A percentile compares a stretch with the other conserved stretches of the same genome.
phyloP scores from a whole-genome alignment of 2,113 vertebrate species.

The Cebidichthys violaceus region DNA sequence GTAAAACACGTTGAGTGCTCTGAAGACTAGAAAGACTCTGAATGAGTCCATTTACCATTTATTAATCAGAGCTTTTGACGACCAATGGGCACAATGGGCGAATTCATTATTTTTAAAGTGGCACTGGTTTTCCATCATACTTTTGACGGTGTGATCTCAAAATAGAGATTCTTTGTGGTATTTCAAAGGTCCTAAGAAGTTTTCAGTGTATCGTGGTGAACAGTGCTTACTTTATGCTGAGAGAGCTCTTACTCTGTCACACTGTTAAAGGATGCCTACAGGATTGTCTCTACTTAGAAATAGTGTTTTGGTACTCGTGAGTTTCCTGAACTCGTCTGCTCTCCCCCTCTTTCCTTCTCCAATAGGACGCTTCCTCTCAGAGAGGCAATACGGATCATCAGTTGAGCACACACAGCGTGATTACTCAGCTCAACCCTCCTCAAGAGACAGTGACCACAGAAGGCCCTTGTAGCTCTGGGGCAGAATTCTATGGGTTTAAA shows the following conservation, averaged over 20 bases:
- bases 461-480: slow-evolving; percentile 14
- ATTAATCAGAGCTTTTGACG: not conserved
- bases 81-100: not conserved
- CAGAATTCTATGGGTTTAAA: slow-evolving; percentile 4
- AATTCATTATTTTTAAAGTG: not conserved
- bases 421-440: slow-evolving; percentile 9
- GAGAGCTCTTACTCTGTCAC: not conserved
- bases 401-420: not conserved
- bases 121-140: not conserved
- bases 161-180: not conserved
- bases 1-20: too few species aligned
- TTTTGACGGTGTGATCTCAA: not conserved
- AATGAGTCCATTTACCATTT: not conserved
- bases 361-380: slow-evolving; percentile 39
- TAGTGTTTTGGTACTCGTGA: not conserved
- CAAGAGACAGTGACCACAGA: slow-evolving; percentile 12
- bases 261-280: not conserved
- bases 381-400: slow-evolving; percentile 10
- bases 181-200: not conserved
- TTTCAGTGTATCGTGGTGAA: not conserved
- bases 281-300: slow-evolving; percentile 20
- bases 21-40: not conserved
- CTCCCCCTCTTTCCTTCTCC: slow-evolving; percentile 22
- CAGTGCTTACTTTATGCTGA: not conserved
- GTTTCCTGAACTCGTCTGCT: slow-evolving; percentile 20